phyloP scores from a whole-genome alignment of 2,888 invertebrate species.

The Teleogryllus oceanicus region DNA sequence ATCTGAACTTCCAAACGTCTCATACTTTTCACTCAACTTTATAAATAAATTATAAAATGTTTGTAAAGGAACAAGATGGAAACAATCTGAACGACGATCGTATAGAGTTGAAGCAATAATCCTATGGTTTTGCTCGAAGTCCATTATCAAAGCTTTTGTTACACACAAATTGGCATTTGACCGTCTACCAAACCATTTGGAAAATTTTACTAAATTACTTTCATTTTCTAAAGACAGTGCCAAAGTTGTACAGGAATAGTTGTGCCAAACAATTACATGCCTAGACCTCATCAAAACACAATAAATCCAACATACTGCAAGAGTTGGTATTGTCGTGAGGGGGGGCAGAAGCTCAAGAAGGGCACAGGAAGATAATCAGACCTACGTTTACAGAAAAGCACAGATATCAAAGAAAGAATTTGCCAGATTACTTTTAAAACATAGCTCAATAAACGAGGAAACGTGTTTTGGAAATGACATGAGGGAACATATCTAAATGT shows the following conservation, averaged over 20 bases:
- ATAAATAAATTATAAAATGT: constrained; percentile 72
- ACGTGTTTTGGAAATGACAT: constrained; percentile 56
- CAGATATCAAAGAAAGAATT: constrained; percentile 65
- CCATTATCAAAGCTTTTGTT: constrained; percentile 84
- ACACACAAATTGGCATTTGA: constrained; percentile 86
- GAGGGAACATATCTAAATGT: constrained; percentile 61
- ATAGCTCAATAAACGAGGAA: constrained; percentile 70
- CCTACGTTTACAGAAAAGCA: constrained; percentile 64
- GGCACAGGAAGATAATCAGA: constrained; percentile 75
- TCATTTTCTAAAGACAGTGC: constrained; percentile 59
- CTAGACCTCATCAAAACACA: constrained; percentile 62
- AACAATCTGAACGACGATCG: constrained; percentile 82
- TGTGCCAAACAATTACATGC: constrained; percentile 96
- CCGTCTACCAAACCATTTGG: constrained; percentile 69
- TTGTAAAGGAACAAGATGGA: constrained; percentile 63
- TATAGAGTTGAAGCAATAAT: constrained; percentile 79
- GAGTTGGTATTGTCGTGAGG: constrained; percentile 89
- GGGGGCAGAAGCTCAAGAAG: too few species aligned
- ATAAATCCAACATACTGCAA: constrained; percentile 81
- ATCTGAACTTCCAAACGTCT: constrained; percentile 50
- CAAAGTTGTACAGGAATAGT: constrained; percentile 92
- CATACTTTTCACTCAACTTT: constrained; percentile 61
- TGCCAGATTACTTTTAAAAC: constrained; percentile 86
- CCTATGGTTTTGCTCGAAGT: constrained; percentile 72
- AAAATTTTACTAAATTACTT: constrained; percentile 62